Conservation (phyloP, 2,113 vertebrate genomes). For the Microtus montanus region DNA sequence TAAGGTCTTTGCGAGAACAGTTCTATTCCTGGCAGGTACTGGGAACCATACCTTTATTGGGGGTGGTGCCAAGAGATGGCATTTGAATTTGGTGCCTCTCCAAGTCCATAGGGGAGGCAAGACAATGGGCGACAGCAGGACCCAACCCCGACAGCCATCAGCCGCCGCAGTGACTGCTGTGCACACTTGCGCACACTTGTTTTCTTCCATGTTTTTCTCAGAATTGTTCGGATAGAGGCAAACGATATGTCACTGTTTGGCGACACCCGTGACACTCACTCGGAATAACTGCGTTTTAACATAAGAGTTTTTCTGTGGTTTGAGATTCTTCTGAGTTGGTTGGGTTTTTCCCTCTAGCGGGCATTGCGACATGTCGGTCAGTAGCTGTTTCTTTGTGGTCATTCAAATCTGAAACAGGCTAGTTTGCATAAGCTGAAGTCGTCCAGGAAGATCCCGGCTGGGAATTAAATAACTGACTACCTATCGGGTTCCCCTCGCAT, state of each 20-base stretch:
- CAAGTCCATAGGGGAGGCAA: not conserved
- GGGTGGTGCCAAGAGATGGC: too few species aligned
- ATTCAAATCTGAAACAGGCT: not conserved
- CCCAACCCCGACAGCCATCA: rapidly evolving
- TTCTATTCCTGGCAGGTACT: rapidly evolving
- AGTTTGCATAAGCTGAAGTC: not conserved
- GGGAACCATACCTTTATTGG: rapidly evolving
- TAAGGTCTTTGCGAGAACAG: not conserved
- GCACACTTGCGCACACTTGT: rapidly evolving
- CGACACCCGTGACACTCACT: rapidly evolving
- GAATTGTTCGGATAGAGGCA: not conserved
- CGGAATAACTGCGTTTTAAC: not conserved
- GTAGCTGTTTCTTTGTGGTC: not conserved
- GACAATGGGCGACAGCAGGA: not conserved
- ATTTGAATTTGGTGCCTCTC: not conserved
- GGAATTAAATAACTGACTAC: not conserved
- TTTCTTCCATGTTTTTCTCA: not conserved
- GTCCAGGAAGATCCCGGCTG: not conserved
- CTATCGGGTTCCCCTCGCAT: rapidly evolving
- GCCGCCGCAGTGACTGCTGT: rapidly evolving
- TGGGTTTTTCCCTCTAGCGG: not conserved
- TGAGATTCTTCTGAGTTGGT: not conserved
- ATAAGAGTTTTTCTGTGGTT: not conserved
- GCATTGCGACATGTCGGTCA: not conserved
- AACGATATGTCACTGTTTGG: rapidly evolving